Evolutionary conservation across 2,888 invertebrate genomes (phyloP).

Genomic region (Noctuana brunneofusca): DNA sequence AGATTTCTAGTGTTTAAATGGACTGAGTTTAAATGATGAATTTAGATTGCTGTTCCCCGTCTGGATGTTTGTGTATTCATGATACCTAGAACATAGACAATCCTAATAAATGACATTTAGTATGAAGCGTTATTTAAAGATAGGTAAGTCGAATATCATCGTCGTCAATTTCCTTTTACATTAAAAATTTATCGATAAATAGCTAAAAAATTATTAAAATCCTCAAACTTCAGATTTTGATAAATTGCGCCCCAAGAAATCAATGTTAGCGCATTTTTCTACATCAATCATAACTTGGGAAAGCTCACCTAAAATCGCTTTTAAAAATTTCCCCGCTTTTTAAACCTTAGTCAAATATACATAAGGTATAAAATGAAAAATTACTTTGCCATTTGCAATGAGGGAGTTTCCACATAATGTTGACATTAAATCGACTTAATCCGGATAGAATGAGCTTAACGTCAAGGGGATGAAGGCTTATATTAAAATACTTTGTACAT

Average conservation of each 20-base stretch:
- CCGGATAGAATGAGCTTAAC: conserved; percentile 13
- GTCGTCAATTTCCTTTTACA: no score
- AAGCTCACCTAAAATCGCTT: conserved; percentile 20
- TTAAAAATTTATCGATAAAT: neutral
- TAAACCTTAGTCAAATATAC: conserved; percentile 9
- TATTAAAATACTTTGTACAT: conserved; percentile 5
- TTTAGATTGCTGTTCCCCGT: no score
- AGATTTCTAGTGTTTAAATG: no score
- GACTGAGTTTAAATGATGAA: no score
- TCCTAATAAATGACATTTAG: no score
- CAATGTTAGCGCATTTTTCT: conserved; percentile 3
- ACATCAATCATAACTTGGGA: conserved; percentile 25
- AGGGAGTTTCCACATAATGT: conserved; percentile 12
- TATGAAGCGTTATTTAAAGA: no score
- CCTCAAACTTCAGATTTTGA: conserved; percentile 11
- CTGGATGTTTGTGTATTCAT: no score
- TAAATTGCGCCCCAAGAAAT: conserved; percentile 11
- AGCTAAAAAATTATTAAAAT: neutral
- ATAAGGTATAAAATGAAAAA: conserved; percentile 20
- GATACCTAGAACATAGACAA: no score
- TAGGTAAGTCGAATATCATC: no score
- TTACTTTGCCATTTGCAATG: conserved; percentile 2
- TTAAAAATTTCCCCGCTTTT: conserved; percentile 5
- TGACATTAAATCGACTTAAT: conserved; percentile 6
- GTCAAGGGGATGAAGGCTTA: neutral